phyloP scores from a whole-genome alignment of 2,797 vertebrate genomes.

The Dryobates pubescens region DNA sequence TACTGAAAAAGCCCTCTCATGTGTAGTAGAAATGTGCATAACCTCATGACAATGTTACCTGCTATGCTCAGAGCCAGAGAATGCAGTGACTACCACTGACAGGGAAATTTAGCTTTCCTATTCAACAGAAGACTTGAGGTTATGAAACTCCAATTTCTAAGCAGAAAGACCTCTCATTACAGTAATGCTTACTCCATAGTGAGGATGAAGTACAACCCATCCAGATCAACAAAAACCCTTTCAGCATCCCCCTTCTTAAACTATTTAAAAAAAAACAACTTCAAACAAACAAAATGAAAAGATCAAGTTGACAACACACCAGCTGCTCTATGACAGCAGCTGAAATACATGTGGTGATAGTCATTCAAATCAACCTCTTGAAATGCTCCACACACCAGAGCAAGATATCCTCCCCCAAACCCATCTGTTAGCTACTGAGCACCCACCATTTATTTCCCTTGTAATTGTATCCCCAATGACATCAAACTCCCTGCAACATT shows the following conservation, averaged over 20 bases:
- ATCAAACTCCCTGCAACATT: background rate
- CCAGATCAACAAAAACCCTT: background rate
- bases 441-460: conserved; percentile 1
- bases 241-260: background rate
- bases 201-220: background rate
- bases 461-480: conserved; percentile 15
- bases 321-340: conserved; percentile 51
- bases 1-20: background rate
- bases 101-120: background rate
- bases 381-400: conserved; percentile 46
- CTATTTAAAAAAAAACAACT: background rate
- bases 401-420: conserved; percentile 44
- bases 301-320: conserved; percentile 40
- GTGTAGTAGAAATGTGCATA: background rate
- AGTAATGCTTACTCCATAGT: background rate
- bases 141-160: background rate
- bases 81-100: background rate
- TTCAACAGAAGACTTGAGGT: background rate
- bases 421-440: conserved; percentile 42
- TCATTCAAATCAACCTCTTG: conserved; percentile 44
- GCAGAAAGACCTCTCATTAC: background rate
- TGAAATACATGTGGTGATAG: conserved; percentile 44
- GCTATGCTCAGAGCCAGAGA: background rate
- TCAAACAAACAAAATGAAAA: conserved; percentile 7
- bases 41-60: background rate